These are phyloP conservation scores for Philonicus albiceps DNA, from an alignment of 2,888 invertebrate genomes.

Conservation along the genomic window DNA sequence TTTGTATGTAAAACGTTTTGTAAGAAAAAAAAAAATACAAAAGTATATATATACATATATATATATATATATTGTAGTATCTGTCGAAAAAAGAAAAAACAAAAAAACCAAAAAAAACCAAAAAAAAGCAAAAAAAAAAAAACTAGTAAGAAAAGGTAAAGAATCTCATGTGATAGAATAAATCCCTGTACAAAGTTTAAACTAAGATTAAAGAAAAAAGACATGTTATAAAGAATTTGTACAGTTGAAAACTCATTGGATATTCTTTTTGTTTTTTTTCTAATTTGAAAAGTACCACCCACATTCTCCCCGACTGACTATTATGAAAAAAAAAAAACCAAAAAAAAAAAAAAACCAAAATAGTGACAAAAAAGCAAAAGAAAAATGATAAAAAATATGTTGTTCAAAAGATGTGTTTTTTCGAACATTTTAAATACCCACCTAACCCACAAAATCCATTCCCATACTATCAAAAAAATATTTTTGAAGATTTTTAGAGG, in stretches of 20 bases:
- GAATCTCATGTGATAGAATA: conserved; percentile 38
- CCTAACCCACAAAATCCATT: no score
- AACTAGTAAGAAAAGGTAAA: conserved; percentile 18
- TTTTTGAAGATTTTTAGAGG: no score
- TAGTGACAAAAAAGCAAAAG: neutral
- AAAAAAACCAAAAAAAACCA: no score
- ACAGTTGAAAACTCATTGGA: conserved; percentile 25
- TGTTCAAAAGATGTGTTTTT: neutral
- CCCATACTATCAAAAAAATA: no score
- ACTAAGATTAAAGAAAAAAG: neutral
- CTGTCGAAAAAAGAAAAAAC: conserved; percentile 1
- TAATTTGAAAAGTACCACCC: neutral
- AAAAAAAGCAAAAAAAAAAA: no score
- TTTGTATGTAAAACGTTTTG: conserved; percentile 36
- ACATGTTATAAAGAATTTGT: conserved; percentile 37
- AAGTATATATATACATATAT: neutral
- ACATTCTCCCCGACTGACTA: neutral
- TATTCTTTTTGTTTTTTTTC: neutral
- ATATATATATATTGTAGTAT: conserved; percentile 24
- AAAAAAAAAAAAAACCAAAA: neutral
- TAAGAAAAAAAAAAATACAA: conserved; percentile 12
- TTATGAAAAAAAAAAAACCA: neutral
- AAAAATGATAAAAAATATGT: neutral
- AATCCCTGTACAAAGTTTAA: conserved; percentile 37
- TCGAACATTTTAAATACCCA: no score